Base-by-base conservation (phyloP, 2,888 invertebrate species). In the Tipula lateralis region DNA sequence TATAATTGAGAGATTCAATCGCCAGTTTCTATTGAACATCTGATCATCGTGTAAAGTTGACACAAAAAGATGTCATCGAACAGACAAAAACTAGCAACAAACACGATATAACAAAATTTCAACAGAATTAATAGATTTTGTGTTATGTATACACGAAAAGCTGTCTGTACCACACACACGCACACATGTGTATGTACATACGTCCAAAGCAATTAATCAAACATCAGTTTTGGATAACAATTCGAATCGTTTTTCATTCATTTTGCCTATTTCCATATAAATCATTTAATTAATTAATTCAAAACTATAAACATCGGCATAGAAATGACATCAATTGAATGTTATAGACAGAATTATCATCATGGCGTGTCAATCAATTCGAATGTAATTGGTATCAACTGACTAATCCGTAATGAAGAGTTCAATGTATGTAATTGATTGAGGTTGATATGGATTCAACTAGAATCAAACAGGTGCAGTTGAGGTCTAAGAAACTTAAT, bases 281-380 rank as follows among this genome's bases (percentile, higher is more conserved):
- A 66, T 66, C 66, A 66, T 66, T 66, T 66, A 66, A 66, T 66
- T 66, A 66, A 66, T 66, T 66, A 66, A 66, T 66, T 66, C 66
- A n/a, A 66, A 24, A 66, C 24, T 66, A 24, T 24, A 66, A 66
- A 66, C 66, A 66, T 66, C n/a, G n/a, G n/a, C 12, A 66, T 66
- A 66, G 66, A 66, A 66, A 66, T 66, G 66, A 66, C 24, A 66
- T 66, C 24, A 66, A 24, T 66, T 24, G 24, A 66, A 66, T 66
- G 19, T 66, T 66, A 24, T 66, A 66, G 66, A 66, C 66, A 66
- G 19, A 66, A 66, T n/a, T n/a, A 66, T 9, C 24, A 66, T 66
- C 66, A 66, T 66, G 24, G 66, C 66, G 2, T 66, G 66, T 66
- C 66, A 66, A 66, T 66, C 66, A 66, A 66, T 66, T 2, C n/a